Base-by-base conservation (phyloP, 2,888 invertebrate species). In the Parascotia fuliginaria region DNA sequence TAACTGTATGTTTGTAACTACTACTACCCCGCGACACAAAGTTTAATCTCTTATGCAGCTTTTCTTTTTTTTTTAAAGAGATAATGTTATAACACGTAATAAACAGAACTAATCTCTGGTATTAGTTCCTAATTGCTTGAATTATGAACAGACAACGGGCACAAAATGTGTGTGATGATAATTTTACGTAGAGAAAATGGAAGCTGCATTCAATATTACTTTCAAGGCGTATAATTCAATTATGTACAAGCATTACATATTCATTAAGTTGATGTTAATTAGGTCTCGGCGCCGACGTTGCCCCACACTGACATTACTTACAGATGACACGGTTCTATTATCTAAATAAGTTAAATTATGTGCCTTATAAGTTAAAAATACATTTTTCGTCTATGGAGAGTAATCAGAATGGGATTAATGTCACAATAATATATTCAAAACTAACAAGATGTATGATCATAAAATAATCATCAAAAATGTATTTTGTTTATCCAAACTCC, bases 201-300 rank as follows among this genome's bases (percentile, higher is more conserved):
- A 43, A 36, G 50, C 43, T 71, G 56, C 70, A 65, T 70, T 69
- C 51, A 65, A 74, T 74, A 73, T 73, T 69, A 75, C 69, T 74
- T 73, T 65, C 56, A 70, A 67, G 60, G 65, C 46, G 49, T 61
- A 56, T 76, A 73, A 79, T 80, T 77, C 60, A 79, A 78, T 80
- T 75, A 77, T 55, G 61, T 64, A 66, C 62, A 67, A 66, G 70
- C 75, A 76, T 79, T 80, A 80, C 81, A 79, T 81, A 81, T 82
- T 83, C 81, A 82, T 80, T 77, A 81, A 72, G 57, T 71, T 62
- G 59, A 75, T 76, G 77, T 70, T 81, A 82, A 81, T 80, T 77
- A 79, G 65, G 68, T 64, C 56, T 69, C 58, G 42, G 49, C 60
- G 59, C 44, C 63, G 56, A 34, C 65, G n/a, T n/a, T n/a, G n/a